These are phyloP conservation scores for Centrocercus urophasianus DNA, from an alignment of 2,113 vertebrate species.

Conservation along the genomic window DNA sequence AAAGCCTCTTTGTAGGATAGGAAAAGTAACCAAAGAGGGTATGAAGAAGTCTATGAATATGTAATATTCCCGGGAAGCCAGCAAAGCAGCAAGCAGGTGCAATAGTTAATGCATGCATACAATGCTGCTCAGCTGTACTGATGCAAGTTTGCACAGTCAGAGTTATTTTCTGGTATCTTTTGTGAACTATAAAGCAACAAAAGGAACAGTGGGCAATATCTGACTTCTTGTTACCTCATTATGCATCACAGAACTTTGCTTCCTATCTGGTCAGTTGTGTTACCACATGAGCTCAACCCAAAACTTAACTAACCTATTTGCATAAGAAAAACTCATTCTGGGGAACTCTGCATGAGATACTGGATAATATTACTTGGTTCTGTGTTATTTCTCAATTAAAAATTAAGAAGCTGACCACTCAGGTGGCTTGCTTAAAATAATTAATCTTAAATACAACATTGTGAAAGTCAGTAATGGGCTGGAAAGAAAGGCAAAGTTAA, in stretches of 20 bases:
- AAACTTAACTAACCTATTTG: neutral
- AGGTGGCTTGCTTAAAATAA: neutral
- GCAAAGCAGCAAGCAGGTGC: neutral
- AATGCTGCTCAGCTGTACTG: neutral
- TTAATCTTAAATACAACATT: neutral
- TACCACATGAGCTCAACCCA: neutral
- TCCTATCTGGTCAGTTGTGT: neutral
- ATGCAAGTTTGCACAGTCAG: neutral
- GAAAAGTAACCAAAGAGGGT: neutral
- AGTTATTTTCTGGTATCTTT: neutral
- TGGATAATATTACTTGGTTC: neutral
- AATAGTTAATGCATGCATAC: neutral
- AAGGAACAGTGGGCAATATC: neutral
- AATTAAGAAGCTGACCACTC: neutral
- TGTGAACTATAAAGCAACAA: neutral
- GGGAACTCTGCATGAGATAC: neutral
- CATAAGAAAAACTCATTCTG: neutral
- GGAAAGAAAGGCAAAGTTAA: slow-evolving; percentile 9
- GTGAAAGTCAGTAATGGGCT: neutral
- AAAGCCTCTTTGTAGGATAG: neutral
- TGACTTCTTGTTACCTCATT: neutral
- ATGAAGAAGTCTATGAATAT: neutral
- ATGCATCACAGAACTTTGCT: neutral
- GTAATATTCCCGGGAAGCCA: neutral
- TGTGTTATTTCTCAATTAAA: neutral